These are phyloP conservation scores for Bombylius major DNA, from an alignment of 2,888 invertebrate species.

Conservation along the genomic window DNA sequence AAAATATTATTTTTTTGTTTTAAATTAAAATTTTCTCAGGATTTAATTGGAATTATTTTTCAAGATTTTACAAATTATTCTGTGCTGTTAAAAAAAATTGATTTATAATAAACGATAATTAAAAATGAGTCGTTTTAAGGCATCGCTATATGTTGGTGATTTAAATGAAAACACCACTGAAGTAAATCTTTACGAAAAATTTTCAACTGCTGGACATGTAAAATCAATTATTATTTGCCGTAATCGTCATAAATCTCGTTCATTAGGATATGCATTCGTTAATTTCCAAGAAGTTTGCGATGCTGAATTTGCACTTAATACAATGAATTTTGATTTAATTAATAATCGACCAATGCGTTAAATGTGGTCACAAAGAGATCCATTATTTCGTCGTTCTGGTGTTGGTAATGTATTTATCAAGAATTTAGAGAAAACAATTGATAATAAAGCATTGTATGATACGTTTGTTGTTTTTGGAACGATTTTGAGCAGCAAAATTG, in stretches of 20 bases:
- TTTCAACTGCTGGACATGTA: constrained; percentile 96
- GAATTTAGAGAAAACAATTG: constrained; percentile 94
- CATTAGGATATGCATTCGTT: constrained; percentile 98
- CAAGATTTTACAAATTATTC: neutral
- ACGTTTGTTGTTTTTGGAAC: constrained; percentile 99
- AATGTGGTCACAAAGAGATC: constrained; percentile 99
- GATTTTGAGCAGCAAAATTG: constrained; percentile 96
- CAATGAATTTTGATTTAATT: constrained; percentile 98
- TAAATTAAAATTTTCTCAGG: too few relatives aligned
- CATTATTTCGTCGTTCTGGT: constrained; percentile 93
- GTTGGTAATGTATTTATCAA: constrained; percentile 99
- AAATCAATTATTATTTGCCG: constrained; percentile 97
- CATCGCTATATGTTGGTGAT: constrained; percentile 98
- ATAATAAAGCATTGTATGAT: constrained; percentile 99
- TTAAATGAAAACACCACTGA: constrained; percentile 97
- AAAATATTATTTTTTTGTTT: too few relatives aligned
- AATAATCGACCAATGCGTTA: constrained; percentile 97
- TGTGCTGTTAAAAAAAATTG: too few relatives aligned
- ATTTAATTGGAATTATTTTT: neutral
- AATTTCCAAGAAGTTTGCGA: constrained; percentile 99
- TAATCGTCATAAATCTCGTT: constrained; percentile 93
- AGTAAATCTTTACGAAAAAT: constrained; percentile 98
- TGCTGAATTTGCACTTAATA: constrained; percentile 97
- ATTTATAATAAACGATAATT: too few relatives aligned
- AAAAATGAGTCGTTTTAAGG: constrained; percentile 70